Base-by-base conservation (phyloP, 2,888 invertebrate species). In the Thyatira batis region DNA sequence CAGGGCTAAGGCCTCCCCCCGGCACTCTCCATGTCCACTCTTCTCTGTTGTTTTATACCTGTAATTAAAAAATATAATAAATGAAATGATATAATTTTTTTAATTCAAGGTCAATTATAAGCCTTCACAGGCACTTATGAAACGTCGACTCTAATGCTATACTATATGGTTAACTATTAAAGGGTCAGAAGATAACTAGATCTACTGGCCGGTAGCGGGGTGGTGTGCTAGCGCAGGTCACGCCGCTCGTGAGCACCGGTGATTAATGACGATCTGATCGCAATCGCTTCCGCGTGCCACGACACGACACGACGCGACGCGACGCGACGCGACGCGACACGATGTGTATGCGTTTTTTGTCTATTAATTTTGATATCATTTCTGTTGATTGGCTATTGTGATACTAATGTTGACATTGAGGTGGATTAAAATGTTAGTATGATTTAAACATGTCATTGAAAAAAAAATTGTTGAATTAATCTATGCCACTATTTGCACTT, bases 281-380 rank as follows among this genome's bases (percentile, higher is more conserved):
- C 76, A 65, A 82, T 84, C 82, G 74, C 83, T 86, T 86, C 86
- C 86, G 82, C 65, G 72, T 79, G 67, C 69, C 75, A 69, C 70
- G 71, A 71, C 71, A 58, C 54, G 51, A 57, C 54, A 49, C 49
- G 39, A 17, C 39, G 8, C 33, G 33, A 33, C 33, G 2, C 11
- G 5, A 13, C 33, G 13, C 17, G 17, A 28, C n/a, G 20, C 25
- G 48, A 27, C 48, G 13, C 9, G 27, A 48, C 17, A 27, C 45
- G n/a, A n/a, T n/a, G n/a, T n/a, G n/a, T n/a, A n/a, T n/a, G 23
- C 45, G 39, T 48, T 5, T 46, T 46, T 48, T 48, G 20, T 45
- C 23, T 20, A 9, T 11, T 48, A 8, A 21, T 11, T 21, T 11
- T 25, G 27, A 17, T 48, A 46, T 48, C 20, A 20, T 17, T 20